These are phyloP conservation scores for Neoascia interrupta DNA, from an alignment of 2,888 invertebrate species.

Conservation along the genomic window DNA sequence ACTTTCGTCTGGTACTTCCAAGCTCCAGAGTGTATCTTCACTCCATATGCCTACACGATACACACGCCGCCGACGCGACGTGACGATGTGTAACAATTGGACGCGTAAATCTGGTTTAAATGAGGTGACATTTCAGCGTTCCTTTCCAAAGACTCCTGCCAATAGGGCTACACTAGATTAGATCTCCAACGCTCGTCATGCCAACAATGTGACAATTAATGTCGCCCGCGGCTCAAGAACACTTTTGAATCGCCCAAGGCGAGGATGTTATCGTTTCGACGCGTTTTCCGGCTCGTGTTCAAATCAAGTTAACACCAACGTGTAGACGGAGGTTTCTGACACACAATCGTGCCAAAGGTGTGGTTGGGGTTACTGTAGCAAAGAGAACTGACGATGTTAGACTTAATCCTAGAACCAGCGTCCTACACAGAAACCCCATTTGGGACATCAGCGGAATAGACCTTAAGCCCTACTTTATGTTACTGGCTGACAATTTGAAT, in stretches of 20 bases:
- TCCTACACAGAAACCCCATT: constrained; percentile 58
- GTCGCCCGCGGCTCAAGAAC: constrained; percentile 15
- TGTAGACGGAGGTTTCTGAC: not conserved
- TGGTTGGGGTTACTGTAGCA: constrained; percentile 24
- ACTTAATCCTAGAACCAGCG: constrained; percentile 35
- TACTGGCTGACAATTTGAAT: constrained; percentile 39
- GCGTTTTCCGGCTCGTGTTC: not conserved
- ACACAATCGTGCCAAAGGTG: constrained; percentile 33
- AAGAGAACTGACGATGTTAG: not conserved
- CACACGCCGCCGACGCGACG: constrained; percentile 3
- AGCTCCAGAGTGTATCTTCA: not conserved
- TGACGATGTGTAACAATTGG: constrained; percentile 27
- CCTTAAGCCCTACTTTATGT: constrained; percentile 16
- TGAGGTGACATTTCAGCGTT: constrained; percentile 36
- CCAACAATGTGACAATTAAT: constrained; percentile 65
- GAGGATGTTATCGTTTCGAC: constrained; percentile 9
- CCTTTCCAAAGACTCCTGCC: constrained; percentile 7
- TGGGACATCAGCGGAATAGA: constrained; percentile 11
- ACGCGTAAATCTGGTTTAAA: constrained; percentile 54
- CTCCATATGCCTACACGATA: too few relatives aligned
- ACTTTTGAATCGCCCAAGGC: not conserved
- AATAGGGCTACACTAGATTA: constrained; percentile 37
- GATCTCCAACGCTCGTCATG: constrained; percentile 31
- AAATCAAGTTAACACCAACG: not conserved
- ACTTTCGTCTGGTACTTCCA: constrained; percentile 47